phyloP scores from a whole-genome alignment of 2,888 invertebrate genomes.

The Drosophila fulvimacula region DNA sequence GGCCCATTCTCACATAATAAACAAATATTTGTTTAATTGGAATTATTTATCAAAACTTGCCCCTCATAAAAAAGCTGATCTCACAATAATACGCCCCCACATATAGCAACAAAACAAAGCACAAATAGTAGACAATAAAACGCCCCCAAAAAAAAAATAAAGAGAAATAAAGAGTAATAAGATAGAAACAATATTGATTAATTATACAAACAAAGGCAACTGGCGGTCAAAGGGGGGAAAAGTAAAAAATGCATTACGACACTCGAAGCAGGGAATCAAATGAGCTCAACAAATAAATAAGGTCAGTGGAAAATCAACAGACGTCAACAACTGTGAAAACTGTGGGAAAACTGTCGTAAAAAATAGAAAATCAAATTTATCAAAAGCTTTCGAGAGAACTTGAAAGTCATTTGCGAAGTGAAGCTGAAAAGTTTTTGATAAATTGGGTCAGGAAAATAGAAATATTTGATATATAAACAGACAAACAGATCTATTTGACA shows the following conservation, averaged over 20 bases:
- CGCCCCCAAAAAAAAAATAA: conserved; percentile 40
- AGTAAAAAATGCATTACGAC: conserved; percentile 57
- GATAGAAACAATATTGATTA: conserved; percentile 60
- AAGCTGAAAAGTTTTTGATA: conserved; percentile 33
- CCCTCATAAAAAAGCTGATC: conserved; percentile 19
- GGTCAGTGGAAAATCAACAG: conserved; percentile 51
- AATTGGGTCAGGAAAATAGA: conserved; percentile 21
- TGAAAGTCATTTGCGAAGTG: conserved; percentile 23
- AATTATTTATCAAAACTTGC: conserved; percentile 9
- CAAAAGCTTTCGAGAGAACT: conserved; percentile 20
- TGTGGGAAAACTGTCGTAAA: conserved; percentile 25
- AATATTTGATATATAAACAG: conserved; percentile 5
- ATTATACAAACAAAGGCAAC: conserved; percentile 43
- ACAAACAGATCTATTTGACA: background rate
- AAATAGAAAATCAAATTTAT: conserved; percentile 15
- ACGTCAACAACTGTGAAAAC: conserved; percentile 23
- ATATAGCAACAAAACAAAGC: background rate
- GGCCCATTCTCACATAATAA: background rate
- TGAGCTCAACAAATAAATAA: conserved; percentile 38
- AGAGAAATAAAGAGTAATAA: conserved; percentile 37
- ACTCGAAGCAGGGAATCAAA: conserved; percentile 53
- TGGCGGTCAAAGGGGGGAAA: conserved; percentile 14
- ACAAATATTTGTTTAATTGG: conserved; percentile 5
- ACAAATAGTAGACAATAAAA: conserved; percentile 19
- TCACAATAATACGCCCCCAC: conserved; percentile 24